These are phyloP conservation scores for Lordiphosa fenestrarum DNA, from an alignment of 2,888 invertebrate species.

Conservation along the genomic window DNA sequence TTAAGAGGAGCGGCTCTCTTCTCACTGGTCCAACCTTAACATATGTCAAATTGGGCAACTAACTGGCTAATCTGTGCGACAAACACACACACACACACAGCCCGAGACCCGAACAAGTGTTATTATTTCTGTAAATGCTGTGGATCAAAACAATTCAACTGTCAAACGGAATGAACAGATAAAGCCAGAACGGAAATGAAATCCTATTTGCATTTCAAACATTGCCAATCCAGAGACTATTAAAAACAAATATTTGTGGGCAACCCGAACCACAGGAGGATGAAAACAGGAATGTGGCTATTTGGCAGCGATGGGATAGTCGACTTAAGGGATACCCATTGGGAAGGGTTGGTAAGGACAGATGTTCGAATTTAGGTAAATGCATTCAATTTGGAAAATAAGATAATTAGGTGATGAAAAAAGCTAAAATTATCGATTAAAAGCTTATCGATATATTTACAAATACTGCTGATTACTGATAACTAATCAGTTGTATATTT, in stretches of 20 bases:
- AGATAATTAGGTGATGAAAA: too few species aligned
- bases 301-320: not conserved
- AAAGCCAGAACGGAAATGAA: conserved; percentile 60
- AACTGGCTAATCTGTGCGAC: conserved; percentile 69
- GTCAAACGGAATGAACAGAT: conserved; percentile 77
- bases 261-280: conserved; percentile 43
- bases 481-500: too few species aligned
- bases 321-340: conserved; percentile 9
- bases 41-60: conserved; percentile 75
- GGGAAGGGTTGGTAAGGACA: too few species aligned
- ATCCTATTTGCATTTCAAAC: conserved; percentile 73
- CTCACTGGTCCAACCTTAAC: conserved; percentile 55
- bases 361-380: too few species aligned
- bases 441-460: too few species aligned
- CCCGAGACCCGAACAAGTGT: conserved; percentile 63
- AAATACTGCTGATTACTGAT: too few species aligned
- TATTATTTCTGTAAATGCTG: conserved; percentile 71
- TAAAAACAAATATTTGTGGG: conserved; percentile 78
- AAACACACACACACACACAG: conserved; percentile 39
- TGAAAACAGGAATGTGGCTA: conserved; percentile 18
- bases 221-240: conserved; percentile 62
- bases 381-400: too few species aligned
- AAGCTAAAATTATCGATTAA: too few species aligned
- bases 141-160: conserved; percentile 77
- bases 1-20: conserved; percentile 1